Conservation (phyloP, 2,113 vertebrate genomes). For the Suricata suricatta region DNA sequence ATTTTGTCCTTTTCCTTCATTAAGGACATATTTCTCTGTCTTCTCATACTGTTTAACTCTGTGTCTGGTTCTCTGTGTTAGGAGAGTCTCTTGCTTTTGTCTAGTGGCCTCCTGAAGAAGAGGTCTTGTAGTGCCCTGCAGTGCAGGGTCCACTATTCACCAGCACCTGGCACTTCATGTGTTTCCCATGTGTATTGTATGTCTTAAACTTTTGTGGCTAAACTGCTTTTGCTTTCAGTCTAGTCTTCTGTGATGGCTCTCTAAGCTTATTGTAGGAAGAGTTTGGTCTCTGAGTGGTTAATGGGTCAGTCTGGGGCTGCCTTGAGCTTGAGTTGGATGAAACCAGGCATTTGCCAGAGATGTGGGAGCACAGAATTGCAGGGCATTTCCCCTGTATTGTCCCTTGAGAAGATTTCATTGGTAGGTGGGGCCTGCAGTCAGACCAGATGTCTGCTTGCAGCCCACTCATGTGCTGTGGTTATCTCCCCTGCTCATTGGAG, state of each 20-base stretch:
- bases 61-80: not conserved
- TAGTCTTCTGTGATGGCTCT: not conserved
- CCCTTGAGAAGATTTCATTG: too few species aligned
- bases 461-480: too few species aligned
- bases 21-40: not conserved
- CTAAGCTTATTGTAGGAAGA: not conserved
- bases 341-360: too few species aligned
- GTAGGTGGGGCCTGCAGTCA: too few species aligned
- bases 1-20: not conserved
- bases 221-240: not conserved
- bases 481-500: too few species aligned
- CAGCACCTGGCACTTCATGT: not conserved
- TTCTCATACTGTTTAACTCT: not conserved
- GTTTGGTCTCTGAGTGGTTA: not conserved
- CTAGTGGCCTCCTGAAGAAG: not conserved
- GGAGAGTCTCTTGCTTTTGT: not conserved
- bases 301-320: not conserved
- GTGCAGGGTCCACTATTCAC: not conserved
- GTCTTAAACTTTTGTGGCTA: not conserved
- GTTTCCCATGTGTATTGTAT: not conserved
- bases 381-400: too few species aligned
- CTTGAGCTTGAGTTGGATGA: too few species aligned
- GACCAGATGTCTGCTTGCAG: too few species aligned
- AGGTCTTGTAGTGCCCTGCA: not conserved
- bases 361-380: too few species aligned